Evolutionary conservation across 2,797 vertebrate species (phyloP).

Genomic region (Gephyroberyx darwinii): DNA sequence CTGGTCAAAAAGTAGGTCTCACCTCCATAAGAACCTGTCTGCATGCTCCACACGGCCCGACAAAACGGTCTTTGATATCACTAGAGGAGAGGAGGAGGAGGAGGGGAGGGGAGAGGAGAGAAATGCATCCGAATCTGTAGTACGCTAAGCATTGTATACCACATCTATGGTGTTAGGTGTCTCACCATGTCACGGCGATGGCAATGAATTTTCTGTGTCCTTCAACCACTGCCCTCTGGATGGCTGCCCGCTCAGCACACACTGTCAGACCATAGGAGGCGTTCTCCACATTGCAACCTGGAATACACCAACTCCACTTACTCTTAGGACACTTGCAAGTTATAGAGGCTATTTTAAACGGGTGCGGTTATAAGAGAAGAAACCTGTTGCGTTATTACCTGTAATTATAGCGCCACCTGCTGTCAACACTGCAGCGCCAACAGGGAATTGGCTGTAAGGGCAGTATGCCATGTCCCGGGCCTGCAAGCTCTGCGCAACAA

Average conservation of each 20-base stretch:
- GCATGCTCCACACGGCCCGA: slow-evolving; percentile 91
- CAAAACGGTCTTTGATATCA: slow-evolving; percentile 85
- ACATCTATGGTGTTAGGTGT: not conserved
- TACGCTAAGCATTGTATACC: not conserved
- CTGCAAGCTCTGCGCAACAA: slow-evolving; percentile 78
- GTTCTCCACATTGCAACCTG: slow-evolving; percentile 95
- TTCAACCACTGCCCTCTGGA: slow-evolving; percentile 90
- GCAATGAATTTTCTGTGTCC: slow-evolving; percentile 88
- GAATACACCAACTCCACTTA: slow-evolving; percentile 17
- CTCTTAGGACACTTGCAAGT: not conserved
- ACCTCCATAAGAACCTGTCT: slow-evolving; percentile 96
- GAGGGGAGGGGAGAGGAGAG: not conserved
- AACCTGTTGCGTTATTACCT: slow-evolving; percentile 66
- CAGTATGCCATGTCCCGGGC: slow-evolving; percentile 80
- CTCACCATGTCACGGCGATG: slow-evolving; percentile 90
- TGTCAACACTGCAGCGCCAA: slow-evolving; percentile 81
- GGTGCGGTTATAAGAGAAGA: not conserved
- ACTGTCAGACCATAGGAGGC: slow-evolving; percentile 85
- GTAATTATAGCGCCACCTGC: slow-evolving; percentile 80
- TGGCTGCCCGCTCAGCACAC: slow-evolving; percentile 88
- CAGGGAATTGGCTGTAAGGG: slow-evolving; percentile 81
- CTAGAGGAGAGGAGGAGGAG: slow-evolving; percentile 65
- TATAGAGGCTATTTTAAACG: not conserved
- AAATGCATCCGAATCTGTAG: not conserved
- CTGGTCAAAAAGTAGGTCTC: slow-evolving; percentile 32